Conservation (phyloP, 1,140 invertebrate genomes). For the Drosophila prosaltans region DNA sequence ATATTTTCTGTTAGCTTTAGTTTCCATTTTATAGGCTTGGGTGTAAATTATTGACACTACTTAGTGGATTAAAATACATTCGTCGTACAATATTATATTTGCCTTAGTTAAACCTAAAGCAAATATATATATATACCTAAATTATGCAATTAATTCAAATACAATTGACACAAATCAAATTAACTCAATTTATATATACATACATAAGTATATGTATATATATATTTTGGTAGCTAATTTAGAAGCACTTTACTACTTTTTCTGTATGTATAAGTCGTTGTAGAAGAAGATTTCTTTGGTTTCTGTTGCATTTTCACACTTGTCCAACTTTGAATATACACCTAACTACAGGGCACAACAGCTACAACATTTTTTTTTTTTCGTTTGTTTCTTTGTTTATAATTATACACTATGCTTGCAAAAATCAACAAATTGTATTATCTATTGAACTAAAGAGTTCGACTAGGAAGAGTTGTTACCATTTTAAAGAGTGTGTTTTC, state of each 20-base stretch:
- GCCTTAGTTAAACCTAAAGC: constrained; percentile 39
- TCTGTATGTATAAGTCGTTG: constrained; percentile 61
- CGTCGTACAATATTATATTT: constrained; percentile 28
- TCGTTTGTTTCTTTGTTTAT: not conserved
- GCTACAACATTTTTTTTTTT: constrained; percentile 33
- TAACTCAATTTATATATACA: constrained; percentile 44
- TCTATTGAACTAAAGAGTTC: constrained; percentile 50
- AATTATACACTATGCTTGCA: constrained; percentile 35
- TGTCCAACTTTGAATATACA: constrained; percentile 67
- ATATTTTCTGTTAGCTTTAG: constrained; percentile 59
- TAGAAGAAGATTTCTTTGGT: constrained; percentile 55
- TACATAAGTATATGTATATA: constrained; percentile 15
- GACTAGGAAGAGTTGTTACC: constrained; percentile 67
- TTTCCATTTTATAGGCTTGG: constrained; percentile 45
- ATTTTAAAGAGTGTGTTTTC: constrained; percentile 49
- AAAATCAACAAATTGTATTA: constrained; percentile 64
- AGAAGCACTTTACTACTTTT: constrained; percentile 50
- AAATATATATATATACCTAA: constrained; percentile 32
- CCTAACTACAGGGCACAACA: constrained; percentile 55
- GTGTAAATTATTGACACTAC: constrained; percentile 79
- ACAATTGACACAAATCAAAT: constrained; percentile 63
- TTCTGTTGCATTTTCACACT: constrained; percentile 57
- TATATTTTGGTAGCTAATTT: constrained; percentile 35
- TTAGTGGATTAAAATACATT: constrained; percentile 68
- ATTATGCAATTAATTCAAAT: constrained; percentile 58